These are phyloP conservation scores for Pagrus major DNA, from an alignment of 2,113 vertebrate species.

Conservation along the genomic window DNA sequence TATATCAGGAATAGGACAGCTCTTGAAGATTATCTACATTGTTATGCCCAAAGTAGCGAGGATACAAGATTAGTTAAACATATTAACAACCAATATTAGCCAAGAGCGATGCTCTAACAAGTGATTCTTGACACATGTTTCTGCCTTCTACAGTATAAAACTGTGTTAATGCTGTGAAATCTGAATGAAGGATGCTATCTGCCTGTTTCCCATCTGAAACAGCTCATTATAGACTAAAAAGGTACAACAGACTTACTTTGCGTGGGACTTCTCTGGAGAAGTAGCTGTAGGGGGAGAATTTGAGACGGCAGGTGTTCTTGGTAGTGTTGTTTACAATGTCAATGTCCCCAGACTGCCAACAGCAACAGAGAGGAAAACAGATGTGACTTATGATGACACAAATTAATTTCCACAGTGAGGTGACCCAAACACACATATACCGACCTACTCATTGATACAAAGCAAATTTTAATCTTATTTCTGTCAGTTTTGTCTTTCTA, in stretches of 20 bases:
- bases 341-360: slow-evolving; percentile 92
- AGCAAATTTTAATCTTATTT: not conserved
- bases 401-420: not conserved
- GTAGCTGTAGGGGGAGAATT: slow-evolving; percentile 97
- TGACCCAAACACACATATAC: not conserved
- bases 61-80: not conserved
- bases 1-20: not conserved
- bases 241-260: slow-evolving; percentile 85
- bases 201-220: not conserved
- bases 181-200: not conserved
- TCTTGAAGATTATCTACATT: not conserved
- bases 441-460: not conserved
- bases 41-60: not conserved
- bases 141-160: not conserved
- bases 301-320: slow-evolving; percentile 95
- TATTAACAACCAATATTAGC: not conserved
- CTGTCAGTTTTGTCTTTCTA: not conserved
- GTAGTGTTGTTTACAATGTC: slow-evolving; percentile 93
- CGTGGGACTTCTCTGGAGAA: slow-evolving; percentile 95
- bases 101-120: not conserved
- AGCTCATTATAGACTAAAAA: not conserved
- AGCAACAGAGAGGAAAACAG: slow-evolving; percentile 38
- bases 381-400: slow-evolving; percentile 15
- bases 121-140: not conserved
- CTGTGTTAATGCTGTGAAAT: not conserved